Conservation (phyloP, 2,888 invertebrate genomes). For the Drosophila merina region DNA sequence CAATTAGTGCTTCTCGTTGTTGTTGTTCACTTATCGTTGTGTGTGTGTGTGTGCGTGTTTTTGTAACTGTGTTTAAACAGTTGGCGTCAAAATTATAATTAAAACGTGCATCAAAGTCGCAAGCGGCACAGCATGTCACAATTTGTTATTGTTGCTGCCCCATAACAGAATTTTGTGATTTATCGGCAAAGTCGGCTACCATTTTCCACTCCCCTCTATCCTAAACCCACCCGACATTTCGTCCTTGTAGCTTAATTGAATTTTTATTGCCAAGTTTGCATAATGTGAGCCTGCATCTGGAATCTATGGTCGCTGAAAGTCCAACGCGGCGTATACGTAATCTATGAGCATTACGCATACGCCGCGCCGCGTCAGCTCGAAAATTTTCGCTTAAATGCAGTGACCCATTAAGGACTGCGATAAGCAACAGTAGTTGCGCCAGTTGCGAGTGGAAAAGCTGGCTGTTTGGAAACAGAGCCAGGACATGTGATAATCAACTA, state of each 20-base stretch:
- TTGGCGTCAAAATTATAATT: slow-evolving; percentile 81
- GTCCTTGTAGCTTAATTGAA: slow-evolving; percentile 77
- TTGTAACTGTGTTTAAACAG: slow-evolving; percentile 72
- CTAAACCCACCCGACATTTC: slow-evolving; percentile 65
- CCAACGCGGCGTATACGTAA: slow-evolving; percentile 62
- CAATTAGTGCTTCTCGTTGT: slow-evolving; percentile 32
- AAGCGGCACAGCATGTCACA: slow-evolving; percentile 69
- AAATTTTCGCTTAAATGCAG: slow-evolving; percentile 45
- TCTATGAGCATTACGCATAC: slow-evolving; percentile 59
- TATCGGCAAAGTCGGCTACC: slow-evolving; percentile 39
- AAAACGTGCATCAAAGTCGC: slow-evolving; percentile 80
- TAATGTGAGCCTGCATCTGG: slow-evolving; percentile 54
- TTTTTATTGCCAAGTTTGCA: slow-evolving; percentile 80
- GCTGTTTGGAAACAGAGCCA: slow-evolving; percentile 9
- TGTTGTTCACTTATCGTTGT: slow-evolving; percentile 47
- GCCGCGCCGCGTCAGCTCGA: slow-evolving; percentile 57
- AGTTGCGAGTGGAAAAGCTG: slow-evolving; percentile 10
- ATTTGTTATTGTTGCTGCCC: slow-evolving; percentile 50
- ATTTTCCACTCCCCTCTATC: slow-evolving; percentile 9
- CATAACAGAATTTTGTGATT: slow-evolving; percentile 43
- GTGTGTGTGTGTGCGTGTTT: slow-evolving; percentile 26
- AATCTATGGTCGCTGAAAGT: slow-evolving; percentile 19
- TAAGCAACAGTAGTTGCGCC: slow-evolving; percentile 31
- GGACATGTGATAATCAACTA: slow-evolving; percentile 41
- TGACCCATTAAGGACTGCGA: slow-evolving; percentile 47